These are phyloP conservation scores for Dromaius novaehollandiae DNA, from an alignment of 2,113 vertebrate genomes.

Conservation along the genomic window DNA sequence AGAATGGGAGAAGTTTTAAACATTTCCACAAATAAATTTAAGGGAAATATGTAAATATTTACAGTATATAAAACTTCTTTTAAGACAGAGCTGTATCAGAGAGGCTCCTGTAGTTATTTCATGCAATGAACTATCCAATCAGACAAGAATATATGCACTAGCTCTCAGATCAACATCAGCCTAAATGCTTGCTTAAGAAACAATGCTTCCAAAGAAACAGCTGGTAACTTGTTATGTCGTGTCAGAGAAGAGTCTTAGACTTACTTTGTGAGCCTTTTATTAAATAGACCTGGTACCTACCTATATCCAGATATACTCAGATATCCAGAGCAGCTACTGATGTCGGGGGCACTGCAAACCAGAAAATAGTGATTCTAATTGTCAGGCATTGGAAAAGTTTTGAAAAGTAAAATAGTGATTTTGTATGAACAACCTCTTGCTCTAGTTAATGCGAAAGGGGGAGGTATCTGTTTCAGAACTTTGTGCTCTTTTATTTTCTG, in stretches of 20 bases:
- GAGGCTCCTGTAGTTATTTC: not conserved
- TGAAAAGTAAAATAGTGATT: not conserved
- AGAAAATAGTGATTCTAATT: not conserved
- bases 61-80: not conserved
- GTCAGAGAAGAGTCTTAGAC: not conserved
- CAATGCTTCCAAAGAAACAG: not conserved
- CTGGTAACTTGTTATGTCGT: not conserved
- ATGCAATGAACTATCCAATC: not conserved
- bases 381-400: not conserved
- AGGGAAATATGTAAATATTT: not conserved
- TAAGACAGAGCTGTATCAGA: not conserved
- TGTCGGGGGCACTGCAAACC: not conserved
- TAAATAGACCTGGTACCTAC: not conserved
- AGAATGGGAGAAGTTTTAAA: not conserved
- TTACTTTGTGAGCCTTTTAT: not conserved
- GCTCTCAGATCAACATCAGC: not conserved
- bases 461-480: not conserved
- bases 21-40: not conserved
- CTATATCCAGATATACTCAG: not conserved
- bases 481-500: not conserved
- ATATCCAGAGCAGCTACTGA: not conserved
- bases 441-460: not conserved
- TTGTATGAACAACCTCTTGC: not conserved
- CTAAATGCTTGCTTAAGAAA: not conserved
- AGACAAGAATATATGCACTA: not conserved